phyloP scores from a whole-genome alignment of 2,888 invertebrate genomes.

The Sarcophaga caerulescens region DNA sequence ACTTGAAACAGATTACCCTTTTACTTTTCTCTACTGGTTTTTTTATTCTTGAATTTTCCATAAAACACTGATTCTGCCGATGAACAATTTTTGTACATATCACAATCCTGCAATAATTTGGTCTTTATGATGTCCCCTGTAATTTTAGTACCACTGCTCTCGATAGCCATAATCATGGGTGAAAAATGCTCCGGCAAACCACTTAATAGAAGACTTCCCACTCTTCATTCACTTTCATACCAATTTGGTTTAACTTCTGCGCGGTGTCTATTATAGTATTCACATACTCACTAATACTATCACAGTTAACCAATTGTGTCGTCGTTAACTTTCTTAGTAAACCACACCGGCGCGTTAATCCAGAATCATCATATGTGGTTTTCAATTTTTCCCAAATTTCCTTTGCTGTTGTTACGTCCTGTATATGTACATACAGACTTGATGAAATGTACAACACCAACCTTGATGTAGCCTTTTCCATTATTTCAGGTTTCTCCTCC shows the following conservation, averaged over 20 bases:
- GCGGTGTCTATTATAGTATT: conserved; percentile 13
- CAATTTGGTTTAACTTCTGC: conserved; percentile 48
- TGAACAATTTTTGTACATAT: conserved; percentile 21
- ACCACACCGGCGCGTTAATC: conserved; percentile 32
- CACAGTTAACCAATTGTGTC: conserved; percentile 29
- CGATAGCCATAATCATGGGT: conserved; percentile 42
- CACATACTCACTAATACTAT: neutral
- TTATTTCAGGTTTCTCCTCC: too few relatives aligned
- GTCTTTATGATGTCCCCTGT: conserved; percentile 28
- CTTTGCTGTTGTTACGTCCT: neutral
- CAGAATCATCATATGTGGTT: conserved; percentile 42
- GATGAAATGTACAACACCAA: conserved; percentile 42
- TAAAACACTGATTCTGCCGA: conserved; percentile 14
- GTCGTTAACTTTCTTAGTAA: conserved; percentile 21
- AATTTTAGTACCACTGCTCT: conserved; percentile 28
- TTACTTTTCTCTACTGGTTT: neutral
- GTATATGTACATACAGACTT: conserved; percentile 39
- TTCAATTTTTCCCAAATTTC: conserved; percentile 39
- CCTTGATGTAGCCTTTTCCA: conserved; percentile 15
- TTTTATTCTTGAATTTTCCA: neutral
- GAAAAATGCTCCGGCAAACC: conserved; percentile 44
- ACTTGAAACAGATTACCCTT: conserved; percentile 14
- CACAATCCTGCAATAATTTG: conserved; percentile 33
- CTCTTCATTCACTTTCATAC: conserved; percentile 36
- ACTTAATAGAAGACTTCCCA: conserved; percentile 29